Evolutionary conservation across 2,888 invertebrate species (phyloP), one percentile per base, ranked within the genome.

Genomic region (Agrochola litura): DNA sequence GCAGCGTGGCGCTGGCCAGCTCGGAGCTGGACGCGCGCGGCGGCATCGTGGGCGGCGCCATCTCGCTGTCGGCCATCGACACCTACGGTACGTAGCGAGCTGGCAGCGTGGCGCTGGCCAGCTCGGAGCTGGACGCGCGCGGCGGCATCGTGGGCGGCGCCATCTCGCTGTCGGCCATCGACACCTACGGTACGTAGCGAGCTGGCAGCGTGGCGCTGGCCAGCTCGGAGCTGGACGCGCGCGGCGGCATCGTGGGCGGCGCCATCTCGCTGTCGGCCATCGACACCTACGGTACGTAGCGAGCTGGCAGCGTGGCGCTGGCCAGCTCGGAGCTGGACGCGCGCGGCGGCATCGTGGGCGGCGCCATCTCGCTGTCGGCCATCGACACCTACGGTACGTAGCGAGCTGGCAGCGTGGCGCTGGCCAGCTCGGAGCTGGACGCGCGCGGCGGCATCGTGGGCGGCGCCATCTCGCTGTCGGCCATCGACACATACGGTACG

Each of bases 181-280:
- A 98, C 92, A 99, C 99, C 0, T 98, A 98, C 92, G 97, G 98
- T 98, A 70, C 6, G 60, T 30, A 30, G 30, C 30, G 30, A 30
- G 30, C 30, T 30, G 30, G 30, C 30, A 30, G 98, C 67, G 97
- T 99, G 60, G 99, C 99, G 81, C 97, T 99, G 77, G 99, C 98
- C 19, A 98, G 99, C 49, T 99, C 99, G 0, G 98, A 98, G 88
- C 97, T 99, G 75, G 99, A 99, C 93, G 99, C 99, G 22, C n/a
- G n/a, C n/a, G n/a, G n/a, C n/a, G 99, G 99, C 87, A 99, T 99
- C 91, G 99, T 99, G 49, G 99, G 99, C 92, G 99, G 99, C 43
- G 98, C 98, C 88, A 98, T 99, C 90, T 98, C 99, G 93, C 97
- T 99, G 60, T 98, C 98, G 85, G 98, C 98, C 92, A 98, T 99